Percentiles rank a stretch among this genome's conserved stretches.
These are phyloP conservation scores for Spodoptera exigua DNA, from an alignment of 2,888 invertebrate genomes.

Conservation along the genomic window DNA sequence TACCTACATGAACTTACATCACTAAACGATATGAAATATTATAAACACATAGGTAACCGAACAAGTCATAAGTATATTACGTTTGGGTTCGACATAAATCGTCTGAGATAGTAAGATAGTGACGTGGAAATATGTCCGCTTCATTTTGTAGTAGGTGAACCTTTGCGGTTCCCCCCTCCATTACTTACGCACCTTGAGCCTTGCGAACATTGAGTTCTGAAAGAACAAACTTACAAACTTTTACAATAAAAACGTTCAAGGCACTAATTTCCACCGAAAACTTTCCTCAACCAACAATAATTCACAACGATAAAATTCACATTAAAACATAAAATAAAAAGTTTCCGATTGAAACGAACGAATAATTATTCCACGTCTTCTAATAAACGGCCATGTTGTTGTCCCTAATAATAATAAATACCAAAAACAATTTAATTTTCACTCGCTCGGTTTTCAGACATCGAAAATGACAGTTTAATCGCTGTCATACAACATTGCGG, in stretches of 20 bases:
- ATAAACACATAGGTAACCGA: conserved; percentile 23
- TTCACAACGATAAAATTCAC: conserved; percentile 39
- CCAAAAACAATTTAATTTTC: conserved; percentile 45
- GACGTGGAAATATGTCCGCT: conserved; percentile 58
- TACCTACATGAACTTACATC: no score
- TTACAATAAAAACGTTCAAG: conserved; percentile 48
- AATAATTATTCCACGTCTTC: conserved; percentile 26
- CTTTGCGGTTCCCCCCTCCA: conserved; percentile 53
- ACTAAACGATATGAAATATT: no score
- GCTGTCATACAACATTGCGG: conserved; percentile 56
- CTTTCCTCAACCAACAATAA: conserved; percentile 35
- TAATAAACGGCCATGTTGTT: conserved; percentile 29
- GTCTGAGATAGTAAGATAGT: conserved; percentile 50
- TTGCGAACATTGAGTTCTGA: conserved; percentile 52
- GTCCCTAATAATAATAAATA: conserved; percentile 40
- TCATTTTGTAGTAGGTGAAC: conserved; percentile 56
- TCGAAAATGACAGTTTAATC: conserved; percentile 57
- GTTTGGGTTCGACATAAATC: conserved; percentile 50
- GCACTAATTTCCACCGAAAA: conserved; percentile 37
- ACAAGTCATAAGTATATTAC: conserved; percentile 46
- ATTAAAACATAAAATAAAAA: conserved; percentile 12
- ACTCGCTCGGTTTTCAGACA: conserved; percentile 35
- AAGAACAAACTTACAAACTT: conserved; percentile 54
- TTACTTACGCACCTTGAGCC: conserved; percentile 63
- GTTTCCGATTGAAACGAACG: conserved; percentile 19